Percentiles rank a stretch among this genome's conserved stretches.
phyloP scores from a whole-genome alignment of 2,113 vertebrate genomes.

The Zapus hudsonius region DNA sequence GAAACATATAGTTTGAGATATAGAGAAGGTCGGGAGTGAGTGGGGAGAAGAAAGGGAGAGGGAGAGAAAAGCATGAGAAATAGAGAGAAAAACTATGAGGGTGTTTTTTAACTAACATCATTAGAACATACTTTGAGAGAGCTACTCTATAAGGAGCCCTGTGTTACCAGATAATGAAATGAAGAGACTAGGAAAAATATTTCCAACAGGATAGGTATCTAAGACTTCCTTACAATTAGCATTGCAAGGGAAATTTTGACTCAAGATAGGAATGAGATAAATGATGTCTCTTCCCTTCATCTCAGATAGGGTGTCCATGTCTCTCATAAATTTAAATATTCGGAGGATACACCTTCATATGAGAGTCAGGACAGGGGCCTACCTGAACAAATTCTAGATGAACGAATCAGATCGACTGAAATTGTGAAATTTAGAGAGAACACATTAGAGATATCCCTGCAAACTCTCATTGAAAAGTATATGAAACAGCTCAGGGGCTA shows the following conservation, averaged over 20 bases:
- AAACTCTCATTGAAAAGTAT: background rate
- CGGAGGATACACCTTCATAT: too few species aligned
- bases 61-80: too few species aligned
- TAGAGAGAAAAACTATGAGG: too few species aligned
- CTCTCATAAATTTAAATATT: background rate
- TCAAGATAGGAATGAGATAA: too few species aligned
- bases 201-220: background rate
- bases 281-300: background rate
- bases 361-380: background rate
- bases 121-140: background rate
- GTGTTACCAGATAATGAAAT: background rate
- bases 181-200: background rate
- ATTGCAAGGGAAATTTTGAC: background rate
- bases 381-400: accelerated
- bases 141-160: background rate
- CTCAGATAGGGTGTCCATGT: background rate
- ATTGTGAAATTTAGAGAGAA: background rate
- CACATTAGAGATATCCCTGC: background rate
- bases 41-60: too few species aligned
- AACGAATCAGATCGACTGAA: background rate
- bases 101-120: background rate
- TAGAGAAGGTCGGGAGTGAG: background rate
- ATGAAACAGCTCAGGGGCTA: background rate
- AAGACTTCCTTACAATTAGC: background rate
- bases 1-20: background rate